Evolutionary conservation across 1,140 invertebrate species (phyloP), one percentile per base, ranked within the genome.

Genomic region (Zaprionus capensis): DNA sequence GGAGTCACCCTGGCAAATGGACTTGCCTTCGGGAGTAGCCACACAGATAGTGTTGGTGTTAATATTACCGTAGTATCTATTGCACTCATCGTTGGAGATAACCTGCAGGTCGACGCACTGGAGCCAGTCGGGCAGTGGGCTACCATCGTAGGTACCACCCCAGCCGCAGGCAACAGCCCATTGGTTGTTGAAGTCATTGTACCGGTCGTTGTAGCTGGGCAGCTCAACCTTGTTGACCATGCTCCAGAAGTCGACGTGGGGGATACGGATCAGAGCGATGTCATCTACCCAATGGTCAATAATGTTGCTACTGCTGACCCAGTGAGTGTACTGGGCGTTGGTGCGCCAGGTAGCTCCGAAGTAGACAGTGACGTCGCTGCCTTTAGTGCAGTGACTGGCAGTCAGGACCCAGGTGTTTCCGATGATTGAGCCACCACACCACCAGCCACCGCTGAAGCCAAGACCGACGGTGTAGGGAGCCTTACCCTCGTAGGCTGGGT

Each of bases 351-450:
- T 91, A 63, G 90, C 87, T 24, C 88, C 88, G 46, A 80, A 85
- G 69, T 85, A 79, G 59, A 87, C 71, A 64, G 79, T 87, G 15
- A 78, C 88, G 41, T 79, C 31, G 14, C 63, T 55, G 28, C 67
- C 79, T 6, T 5, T 26, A 57, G 51, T 64, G 78, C 95, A 95
- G 78, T 96, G 95, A 12, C 94, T 95, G 9, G 95, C 94, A 5
- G 94, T 94, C 17, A 95, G 71, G 4, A 95, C 90, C 93, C 77
- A 95, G 20, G 91, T 53, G 63, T 91, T 68, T 64, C 90, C 92
- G 22, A 95, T 93, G 51, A 95, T 80, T 28, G 94, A 94, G 95
- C 84, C 93, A 92, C 77, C 80, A 62, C 82, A 92, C 82, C 41
- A 71, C 68, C 11, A 80, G 26, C 76, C 76, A 20, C 66, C 66